Evolutionary conservation across 2,797 vertebrate genomes (phyloP), one percentile per base, ranked within the genome.

Genomic region (Darevskia nairensis): DNA sequence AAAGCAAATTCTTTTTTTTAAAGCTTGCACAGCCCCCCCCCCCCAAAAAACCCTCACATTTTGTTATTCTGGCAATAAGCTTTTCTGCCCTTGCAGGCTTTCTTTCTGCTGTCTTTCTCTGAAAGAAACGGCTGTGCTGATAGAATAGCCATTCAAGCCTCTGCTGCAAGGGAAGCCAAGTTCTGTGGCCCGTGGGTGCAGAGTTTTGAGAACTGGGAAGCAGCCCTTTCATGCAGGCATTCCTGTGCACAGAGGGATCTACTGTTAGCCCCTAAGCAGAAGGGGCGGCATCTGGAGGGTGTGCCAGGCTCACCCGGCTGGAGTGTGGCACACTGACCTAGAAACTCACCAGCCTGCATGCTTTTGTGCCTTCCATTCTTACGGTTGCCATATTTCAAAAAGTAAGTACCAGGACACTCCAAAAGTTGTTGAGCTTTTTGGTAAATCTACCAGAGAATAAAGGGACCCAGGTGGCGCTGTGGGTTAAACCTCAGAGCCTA

Each of bases 201-300:
- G 72, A 83, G 85, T 59, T 79, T 91, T 72, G 90, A 88, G 87
- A 59, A 6, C 13, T 55, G 41, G 86, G 66, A 91, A 91, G 89
- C n/a, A n/a, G n/a, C n/a, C 88, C 86, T 85, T 88, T 88, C n/a
- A n/a, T n/a, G n/a, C n/a, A n/a, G n/a, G n/a, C n/a, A n/a, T n/a
- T 81, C 85, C 0, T 1, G n/a, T 75, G 64, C 90, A 92, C 91
- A 94, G 91, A 94, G 78, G 72, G 84, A 44, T 66, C 86, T 69
- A 82, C 94, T 94, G 93, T 94, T 92, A 72, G 61, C 80, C 59
- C 44, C 85, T 75, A 19, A 55, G n/a, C n/a, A n/a, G n/a, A n/a
- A n/a, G n/a, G n/a, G n/a, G n/a, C n/a, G n/a, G 90, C 77, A 84
- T 64, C 50, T 6, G 4, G 35, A 50, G 21, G 77, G n/a, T 25